phyloP scores from a whole-genome alignment of 2,888 invertebrate genomes.

The Eilema caniola region DNA sequence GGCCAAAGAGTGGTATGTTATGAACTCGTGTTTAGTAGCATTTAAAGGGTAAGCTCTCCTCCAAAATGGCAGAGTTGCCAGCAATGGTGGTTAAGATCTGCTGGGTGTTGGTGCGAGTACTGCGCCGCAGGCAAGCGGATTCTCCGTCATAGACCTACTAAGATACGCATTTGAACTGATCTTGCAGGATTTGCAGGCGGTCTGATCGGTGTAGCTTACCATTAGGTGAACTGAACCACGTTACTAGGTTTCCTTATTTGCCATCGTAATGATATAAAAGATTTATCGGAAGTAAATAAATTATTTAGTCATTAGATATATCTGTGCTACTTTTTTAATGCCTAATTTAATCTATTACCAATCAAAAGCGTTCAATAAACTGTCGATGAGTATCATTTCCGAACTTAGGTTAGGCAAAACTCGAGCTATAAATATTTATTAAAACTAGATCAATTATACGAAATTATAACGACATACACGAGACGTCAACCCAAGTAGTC shows the following conservation, averaged over 20 bases:
- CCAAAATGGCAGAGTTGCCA: too few species aligned
- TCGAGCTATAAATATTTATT: neutral
- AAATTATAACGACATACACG: neutral
- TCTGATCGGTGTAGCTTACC: neutral
- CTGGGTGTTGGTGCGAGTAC: too few species aligned
- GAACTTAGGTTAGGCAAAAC: neutral
- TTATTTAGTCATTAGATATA: neutral
- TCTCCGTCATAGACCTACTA: too few species aligned
- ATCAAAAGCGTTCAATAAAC: constrained; percentile 3
- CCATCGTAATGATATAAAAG: neutral
- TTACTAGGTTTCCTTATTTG: neutral
- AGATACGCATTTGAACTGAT: neutral
- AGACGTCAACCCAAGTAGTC: neutral
- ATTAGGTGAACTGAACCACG: neutral
- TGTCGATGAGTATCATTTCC: neutral
- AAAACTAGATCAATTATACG: constrained; percentile 1
- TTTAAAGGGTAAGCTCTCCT: too few species aligned
- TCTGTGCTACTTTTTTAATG: neutral
- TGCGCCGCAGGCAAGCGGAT: too few species aligned
- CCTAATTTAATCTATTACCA: neutral
- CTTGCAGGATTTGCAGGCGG: neutral
- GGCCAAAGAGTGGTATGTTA: too few species aligned
- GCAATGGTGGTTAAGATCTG: too few species aligned
- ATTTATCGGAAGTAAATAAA: neutral
- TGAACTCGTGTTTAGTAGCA: too few species aligned